Conservation (phyloP, 2,113 vertebrate species). For the Tauraco erythrolophus region DNA sequence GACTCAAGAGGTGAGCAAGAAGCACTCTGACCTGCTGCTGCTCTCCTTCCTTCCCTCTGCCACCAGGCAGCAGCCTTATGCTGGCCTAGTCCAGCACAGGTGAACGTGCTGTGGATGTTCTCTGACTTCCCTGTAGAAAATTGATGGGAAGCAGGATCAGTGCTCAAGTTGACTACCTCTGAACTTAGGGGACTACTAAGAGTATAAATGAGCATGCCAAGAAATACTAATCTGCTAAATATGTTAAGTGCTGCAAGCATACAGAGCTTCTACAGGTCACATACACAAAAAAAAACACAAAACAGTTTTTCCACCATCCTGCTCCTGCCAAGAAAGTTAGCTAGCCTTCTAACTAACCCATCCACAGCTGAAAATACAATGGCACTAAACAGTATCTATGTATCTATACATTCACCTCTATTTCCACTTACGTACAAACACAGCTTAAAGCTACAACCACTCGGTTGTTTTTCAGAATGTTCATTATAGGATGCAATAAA, state of each 20-base stretch:
- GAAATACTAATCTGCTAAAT: neutral
- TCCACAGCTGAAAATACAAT: neutral
- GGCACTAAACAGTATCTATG: neutral
- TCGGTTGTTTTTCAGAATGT: neutral
- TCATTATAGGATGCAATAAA: neutral
- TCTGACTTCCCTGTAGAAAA: neutral
- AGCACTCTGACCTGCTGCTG: neutral
- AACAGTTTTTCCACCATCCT: neutral
- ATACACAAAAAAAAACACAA: neutral
- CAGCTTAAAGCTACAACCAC: neutral
- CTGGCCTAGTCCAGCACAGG: neutral
- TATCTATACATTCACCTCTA: neutral
- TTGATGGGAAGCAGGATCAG: neutral
- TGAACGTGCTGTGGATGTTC: fast-evolving
- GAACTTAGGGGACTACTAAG: neutral
- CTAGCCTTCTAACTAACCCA: neutral
- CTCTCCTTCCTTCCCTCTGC: neutral
- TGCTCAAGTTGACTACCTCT: neutral
- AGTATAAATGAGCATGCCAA: neutral
- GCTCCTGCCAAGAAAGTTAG: neutral
- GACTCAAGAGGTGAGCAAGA: neutral
- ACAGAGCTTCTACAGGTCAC: neutral
- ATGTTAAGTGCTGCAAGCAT: neutral
- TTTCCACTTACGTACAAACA: neutral
- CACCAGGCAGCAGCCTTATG: neutral